Percentiles rank a stretch among this genome's conserved stretches.
phyloP scores from a whole-genome alignment of 2,888 invertebrate genomes.

The Cenopis cana region DNA sequence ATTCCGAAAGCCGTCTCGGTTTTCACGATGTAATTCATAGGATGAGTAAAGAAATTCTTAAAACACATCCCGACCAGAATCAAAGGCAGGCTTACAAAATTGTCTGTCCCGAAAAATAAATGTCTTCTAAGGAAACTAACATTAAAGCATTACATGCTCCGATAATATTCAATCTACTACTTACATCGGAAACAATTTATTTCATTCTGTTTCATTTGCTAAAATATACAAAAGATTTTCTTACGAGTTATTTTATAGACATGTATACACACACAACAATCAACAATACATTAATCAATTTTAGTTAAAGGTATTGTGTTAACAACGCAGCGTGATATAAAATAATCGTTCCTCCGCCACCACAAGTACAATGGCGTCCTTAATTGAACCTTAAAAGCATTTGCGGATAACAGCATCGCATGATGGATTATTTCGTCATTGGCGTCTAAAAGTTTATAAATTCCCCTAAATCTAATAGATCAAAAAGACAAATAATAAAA shows the following conservation, averaged over 20 bases:
- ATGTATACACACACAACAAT: no score
- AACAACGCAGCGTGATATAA: no score
- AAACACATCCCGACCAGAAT: neutral
- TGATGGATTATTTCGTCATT: neutral
- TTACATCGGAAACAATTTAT: conserved; percentile 11
- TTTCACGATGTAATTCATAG: neutral
- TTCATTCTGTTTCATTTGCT: conserved; percentile 11
- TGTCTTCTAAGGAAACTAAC: conserved; percentile 10
- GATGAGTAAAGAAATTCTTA: neutral
- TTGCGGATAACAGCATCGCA: no score
- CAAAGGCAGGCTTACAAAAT: neutral
- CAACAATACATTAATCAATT: neutral
- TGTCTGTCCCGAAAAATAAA: neutral
- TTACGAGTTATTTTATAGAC: neutral
- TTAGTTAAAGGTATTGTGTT: neutral
- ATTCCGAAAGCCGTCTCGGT: neutral
- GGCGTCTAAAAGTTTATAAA: neutral
- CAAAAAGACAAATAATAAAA: neutral
- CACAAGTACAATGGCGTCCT: no score
- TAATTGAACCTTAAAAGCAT: no score
- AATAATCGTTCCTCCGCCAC: no score
- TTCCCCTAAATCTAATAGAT: neutral
- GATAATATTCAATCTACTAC: conserved; percentile 27
- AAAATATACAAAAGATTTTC: neutral
- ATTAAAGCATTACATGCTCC: conserved; percentile 2